Conservation (phyloP, 1,140 invertebrate species). For the Meteorus sp. region DNA sequence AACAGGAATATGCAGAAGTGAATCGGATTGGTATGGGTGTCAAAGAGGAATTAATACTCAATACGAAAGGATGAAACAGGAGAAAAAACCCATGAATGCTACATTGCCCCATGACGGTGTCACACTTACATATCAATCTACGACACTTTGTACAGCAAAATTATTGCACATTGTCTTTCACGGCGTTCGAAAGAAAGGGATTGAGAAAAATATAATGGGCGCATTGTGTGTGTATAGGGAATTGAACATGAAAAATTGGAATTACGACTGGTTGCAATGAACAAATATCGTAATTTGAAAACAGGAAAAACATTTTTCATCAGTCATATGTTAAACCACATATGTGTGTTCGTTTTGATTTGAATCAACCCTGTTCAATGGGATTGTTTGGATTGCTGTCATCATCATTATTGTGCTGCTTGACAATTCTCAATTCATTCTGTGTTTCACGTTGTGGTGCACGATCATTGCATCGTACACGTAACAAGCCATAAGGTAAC, state of each 20-base stretch:
- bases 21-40: too few relatives aligned
- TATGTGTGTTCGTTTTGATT: background rate
- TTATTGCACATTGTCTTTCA: slow-evolving; percentile 56
- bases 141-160: slow-evolving; percentile 15
- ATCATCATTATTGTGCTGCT: slow-evolving; percentile 31
- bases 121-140: background rate
- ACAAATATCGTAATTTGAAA: too few relatives aligned
- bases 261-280: too few relatives aligned
- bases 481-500: slow-evolving; percentile 71
- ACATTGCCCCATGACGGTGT: too few relatives aligned
- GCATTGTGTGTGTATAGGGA: too few relatives aligned
- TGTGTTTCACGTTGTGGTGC: slow-evolving; percentile 18
- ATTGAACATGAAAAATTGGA: too few relatives aligned
- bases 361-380: slow-evolving; percentile 40
- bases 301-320: too few relatives aligned
- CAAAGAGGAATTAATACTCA: background rate
- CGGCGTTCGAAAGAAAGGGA: slow-evolving; percentile 1
- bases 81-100: too few relatives aligned
- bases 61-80: background rate
- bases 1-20: too few relatives aligned
- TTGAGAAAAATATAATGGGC: too few relatives aligned
- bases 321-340: too few relatives aligned
- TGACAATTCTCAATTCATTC: slow-evolving; percentile 31
- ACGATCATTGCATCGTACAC: slow-evolving; percentile 55
- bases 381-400: slow-evolving; percentile 37